These are phyloP conservation scores for Phrixothrix hirtus DNA, from an alignment of 2,888 invertebrate genomes.

Conservation along the genomic window DNA sequence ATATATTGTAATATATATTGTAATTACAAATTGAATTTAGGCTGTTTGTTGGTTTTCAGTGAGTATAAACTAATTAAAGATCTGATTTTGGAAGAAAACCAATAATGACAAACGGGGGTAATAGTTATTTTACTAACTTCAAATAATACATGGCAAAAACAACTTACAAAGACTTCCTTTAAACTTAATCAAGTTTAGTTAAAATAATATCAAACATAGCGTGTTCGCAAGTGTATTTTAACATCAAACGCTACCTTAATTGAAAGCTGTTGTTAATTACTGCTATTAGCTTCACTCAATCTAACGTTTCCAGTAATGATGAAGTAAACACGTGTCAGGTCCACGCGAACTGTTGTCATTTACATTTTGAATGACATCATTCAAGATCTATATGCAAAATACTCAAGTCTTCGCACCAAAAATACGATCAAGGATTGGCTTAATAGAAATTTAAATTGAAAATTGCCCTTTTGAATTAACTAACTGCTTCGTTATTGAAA, in stretches of 20 bases:
- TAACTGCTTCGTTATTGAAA: constrained; percentile 15
- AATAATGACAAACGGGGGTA: no score
- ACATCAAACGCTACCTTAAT: constrained; percentile 28
- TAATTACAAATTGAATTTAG: no score
- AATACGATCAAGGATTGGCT: constrained; percentile 20
- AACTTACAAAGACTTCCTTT: no score
- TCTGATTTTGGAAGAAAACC: no score
- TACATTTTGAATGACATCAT: constrained; percentile 30
- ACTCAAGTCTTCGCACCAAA: constrained; percentile 13
- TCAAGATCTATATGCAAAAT: constrained; percentile 19
- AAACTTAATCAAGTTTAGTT: constrained; percentile 1
- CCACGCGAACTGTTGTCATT: constrained; percentile 36
- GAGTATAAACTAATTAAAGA: no score
- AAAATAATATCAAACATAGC: constrained; percentile 5
- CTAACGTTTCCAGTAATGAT: constrained; percentile 30
- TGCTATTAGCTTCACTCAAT: constrained; percentile 30
- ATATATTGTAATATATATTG: no score
- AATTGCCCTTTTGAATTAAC: constrained; percentile 29
- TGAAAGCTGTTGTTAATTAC: constrained; percentile 31
- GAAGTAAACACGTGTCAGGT: constrained; percentile 33
- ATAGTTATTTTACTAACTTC: no score
- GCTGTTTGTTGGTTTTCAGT: no score
- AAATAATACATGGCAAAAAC: no score
- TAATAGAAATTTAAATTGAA: constrained; percentile 30
- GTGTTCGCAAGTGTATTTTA: constrained; percentile 17